Evolutionary conservation across 2,113 vertebrate genomes (phyloP), one percentile per base, ranked within the genome.

Genomic region (Hippocampus comes): DNA sequence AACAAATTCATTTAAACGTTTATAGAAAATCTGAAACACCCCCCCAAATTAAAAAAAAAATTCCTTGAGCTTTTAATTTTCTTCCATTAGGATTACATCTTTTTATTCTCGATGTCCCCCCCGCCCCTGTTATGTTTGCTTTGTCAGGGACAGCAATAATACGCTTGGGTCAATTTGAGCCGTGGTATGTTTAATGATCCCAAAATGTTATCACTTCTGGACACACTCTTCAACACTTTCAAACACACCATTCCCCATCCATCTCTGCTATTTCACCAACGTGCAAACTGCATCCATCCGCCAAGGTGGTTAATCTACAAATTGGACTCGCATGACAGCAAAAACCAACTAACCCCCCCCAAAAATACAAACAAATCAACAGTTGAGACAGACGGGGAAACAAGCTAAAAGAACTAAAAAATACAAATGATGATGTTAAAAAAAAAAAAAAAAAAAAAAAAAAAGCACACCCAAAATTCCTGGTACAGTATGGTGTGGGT

Each of bases 341-440:
- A 57, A 25, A 21, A 21, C 2, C 20, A 11, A 42, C 17, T 34
- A 6, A 34, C 34, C 34, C 34, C 34, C 34, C 5, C 34, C 27
- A 34, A 34, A 34, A n/a, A 38, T 7, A 42, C 43, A 5, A n/a
- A 9, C 20, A 2, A 17, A 63, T 42, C 43, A 53, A 21, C 1
- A 12, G 15, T 68, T 21, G 43, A 4, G 20, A 34, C 15, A 48
- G 14, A 25, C 20, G 18, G 17, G 5, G n/a, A 30, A 20, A 10
- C 34, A 34, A 34, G 67, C 30, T 61, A 68, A 67, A 34, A 17
- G 65, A 74, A 68, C 6, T 59, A n/a, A 11, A 61, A 74, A 84
- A 71, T 27, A 6, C 56, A 68, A 81, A 61, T 80, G 79, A 25
- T 11, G 10, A 68, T 1, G 14, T 2, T 21, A 42, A 25, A 3